Conservation (phyloP, 2,113 vertebrate genomes). For the Pterocles orientalis region DNA sequence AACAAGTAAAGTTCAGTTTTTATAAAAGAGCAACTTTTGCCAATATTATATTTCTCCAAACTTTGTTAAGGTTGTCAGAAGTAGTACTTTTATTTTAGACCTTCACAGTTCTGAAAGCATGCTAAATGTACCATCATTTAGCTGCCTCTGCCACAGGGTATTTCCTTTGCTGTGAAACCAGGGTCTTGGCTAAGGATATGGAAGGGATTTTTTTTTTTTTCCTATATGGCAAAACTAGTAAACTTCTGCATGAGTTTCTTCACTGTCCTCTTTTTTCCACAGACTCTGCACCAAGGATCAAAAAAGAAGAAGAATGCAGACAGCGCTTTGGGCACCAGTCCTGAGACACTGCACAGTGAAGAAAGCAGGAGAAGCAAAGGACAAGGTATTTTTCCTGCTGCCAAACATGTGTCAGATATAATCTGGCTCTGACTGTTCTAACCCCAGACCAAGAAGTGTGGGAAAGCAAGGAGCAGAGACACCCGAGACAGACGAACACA, state of each 20-base stretch:
- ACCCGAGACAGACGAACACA: background rate
- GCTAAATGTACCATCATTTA: background rate
- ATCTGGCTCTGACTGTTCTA: background rate
- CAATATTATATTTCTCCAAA: background rate
- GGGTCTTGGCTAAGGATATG: background rate
- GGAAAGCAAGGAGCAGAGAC: background rate
- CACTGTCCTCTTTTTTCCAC: background rate
- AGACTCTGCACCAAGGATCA: background rate
- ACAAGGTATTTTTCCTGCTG: background rate
- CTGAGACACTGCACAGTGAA: background rate
- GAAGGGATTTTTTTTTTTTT: background rate
- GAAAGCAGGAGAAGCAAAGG: background rate
- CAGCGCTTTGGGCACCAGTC: background rate
- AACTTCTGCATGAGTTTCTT: background rate
- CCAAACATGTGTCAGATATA: background rate
- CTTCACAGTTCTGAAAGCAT: background rate
- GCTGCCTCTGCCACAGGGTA: background rate
- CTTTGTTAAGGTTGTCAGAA: background rate
- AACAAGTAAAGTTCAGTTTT: background rate
- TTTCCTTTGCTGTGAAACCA: background rate
- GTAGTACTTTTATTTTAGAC: background rate
- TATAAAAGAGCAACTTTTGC: background rate
- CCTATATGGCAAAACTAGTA: background rate
- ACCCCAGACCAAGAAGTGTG: background rate
- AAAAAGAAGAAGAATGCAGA: background rate